Percentiles rank a stretch among this genome's conserved stretches.
Evolutionary conservation across 1,140 invertebrate genomes (phyloP).

Genomic region (Bombyx mori): ASM3026992v2 NC_085122.1:8530001-8530500

Average conservation of each 20-base stretch:
- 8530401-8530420: slow-evolving; percentile 30
- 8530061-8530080: not conserved
- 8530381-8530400: slow-evolving; percentile 22
- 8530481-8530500: too few species aligned
- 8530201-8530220: slow-evolving; percentile 49
- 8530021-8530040: too few species aligned
- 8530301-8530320: slow-evolving; percentile 48
- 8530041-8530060: too few species aligned
- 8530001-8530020: too few species aligned
- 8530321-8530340: slow-evolving; percentile 45
- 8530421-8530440: slow-evolving; percentile 21
- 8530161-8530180: slow-evolving; percentile 24
- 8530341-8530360: slow-evolving; percentile 50
- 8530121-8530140: slow-evolving; percentile 14
- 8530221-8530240: slow-evolving; percentile 54
- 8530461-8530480: not conserved
- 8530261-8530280: slow-evolving; percentile 71
- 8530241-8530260: slow-evolving; percentile 65
- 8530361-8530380: slow-evolving; percentile 49
- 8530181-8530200: slow-evolving; percentile 30
- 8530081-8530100: slow-evolving; percentile 8
- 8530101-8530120: not conserved
- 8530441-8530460: slow-evolving; percentile 13
- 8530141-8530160: slow-evolving; percentile 24
- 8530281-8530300: slow-evolving; percentile 64